phyloP scores from a whole-genome alignment of 2,113 vertebrate genomes.

The Fukomys damarensis region DNA sequence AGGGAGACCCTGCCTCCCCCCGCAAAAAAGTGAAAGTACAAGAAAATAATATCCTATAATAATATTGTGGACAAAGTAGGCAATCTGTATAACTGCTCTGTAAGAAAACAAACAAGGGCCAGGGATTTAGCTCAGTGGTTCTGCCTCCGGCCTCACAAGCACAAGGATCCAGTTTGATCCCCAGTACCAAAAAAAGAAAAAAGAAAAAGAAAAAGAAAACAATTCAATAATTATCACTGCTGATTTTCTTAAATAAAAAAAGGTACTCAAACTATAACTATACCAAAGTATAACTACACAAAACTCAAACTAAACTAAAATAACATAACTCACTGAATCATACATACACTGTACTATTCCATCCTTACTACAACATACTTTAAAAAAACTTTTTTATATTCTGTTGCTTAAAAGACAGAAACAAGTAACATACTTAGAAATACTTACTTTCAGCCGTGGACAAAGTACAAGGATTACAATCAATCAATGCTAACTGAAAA shows the following conservation, averaged over 20 bases:
- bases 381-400: not conserved
- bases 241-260: not conserved
- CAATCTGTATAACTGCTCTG: not conserved
- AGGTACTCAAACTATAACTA: too few species aligned
- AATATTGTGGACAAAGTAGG: fast-evolving
- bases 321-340: not conserved
- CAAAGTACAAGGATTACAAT: slow-evolving; percentile 98
- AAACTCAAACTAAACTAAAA: not conserved
- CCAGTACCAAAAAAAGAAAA: too few species aligned
- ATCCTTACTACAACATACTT: not conserved
- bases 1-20: too few species aligned
- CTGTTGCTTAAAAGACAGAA: slow-evolving; percentile 88
- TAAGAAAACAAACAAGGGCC: not conserved
- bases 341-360: not conserved
- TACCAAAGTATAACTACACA: too few species aligned
- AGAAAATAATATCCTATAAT: not conserved
- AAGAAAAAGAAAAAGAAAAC: too few species aligned
- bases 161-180: too few species aligned
- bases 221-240: too few species aligned
- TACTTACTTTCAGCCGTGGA: slow-evolving; percentile 99
- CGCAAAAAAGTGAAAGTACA: not conserved
- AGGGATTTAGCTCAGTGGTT: too few species aligned
- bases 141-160: too few species aligned
- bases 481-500: slow-evolving; percentile 99
- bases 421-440: slow-evolving; percentile 28